phyloP scores from a whole-genome alignment of 2,888 invertebrate genomes.

The Scaptomyza parva region DNA sequence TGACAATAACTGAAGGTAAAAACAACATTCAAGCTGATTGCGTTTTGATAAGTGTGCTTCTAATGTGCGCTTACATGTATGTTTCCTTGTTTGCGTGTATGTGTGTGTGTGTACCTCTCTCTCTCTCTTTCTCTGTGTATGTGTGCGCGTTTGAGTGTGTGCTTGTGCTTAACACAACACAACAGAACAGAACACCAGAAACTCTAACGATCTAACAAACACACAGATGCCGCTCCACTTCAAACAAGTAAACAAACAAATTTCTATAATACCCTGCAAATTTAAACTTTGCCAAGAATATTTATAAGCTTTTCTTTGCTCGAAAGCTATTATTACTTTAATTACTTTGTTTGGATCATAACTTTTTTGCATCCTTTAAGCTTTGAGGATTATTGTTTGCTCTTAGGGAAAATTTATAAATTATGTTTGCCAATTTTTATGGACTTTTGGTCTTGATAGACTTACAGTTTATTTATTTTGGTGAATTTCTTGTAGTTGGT shows the following conservation, averaged over 20 bases:
- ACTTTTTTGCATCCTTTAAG: background rate
- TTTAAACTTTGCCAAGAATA: background rate
- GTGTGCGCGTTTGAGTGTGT: constrained; percentile 20
- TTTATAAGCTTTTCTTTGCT: background rate
- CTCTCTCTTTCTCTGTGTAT: too few species aligned
- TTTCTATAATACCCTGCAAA: constrained; percentile 50
- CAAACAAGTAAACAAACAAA: constrained; percentile 56
- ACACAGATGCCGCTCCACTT: constrained; percentile 45
- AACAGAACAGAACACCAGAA: constrained; percentile 32
- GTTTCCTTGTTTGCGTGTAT: constrained; percentile 8
- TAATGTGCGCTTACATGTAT: constrained; percentile 40
- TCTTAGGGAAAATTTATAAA: background rate
- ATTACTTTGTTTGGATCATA: background rate
- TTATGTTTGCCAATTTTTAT: background rate
- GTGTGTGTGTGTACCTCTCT: too few species aligned
- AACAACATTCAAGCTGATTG: constrained; percentile 75
- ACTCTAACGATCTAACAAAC: constrained; percentile 29
- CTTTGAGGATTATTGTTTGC: background rate
- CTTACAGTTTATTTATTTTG: background rate
- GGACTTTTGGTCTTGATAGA: background rate
- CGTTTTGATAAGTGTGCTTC: constrained; percentile 71
- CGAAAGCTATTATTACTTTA: background rate
- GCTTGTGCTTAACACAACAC: constrained; percentile 43
- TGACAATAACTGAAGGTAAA: constrained; percentile 33
- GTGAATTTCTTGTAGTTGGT: too few species aligned